A percentile compares a stretch with the other conserved stretches of the same genome.
phyloP scores from a whole-genome alignment of 2,888 invertebrate species.

The Choreutis nemorana region DNA sequence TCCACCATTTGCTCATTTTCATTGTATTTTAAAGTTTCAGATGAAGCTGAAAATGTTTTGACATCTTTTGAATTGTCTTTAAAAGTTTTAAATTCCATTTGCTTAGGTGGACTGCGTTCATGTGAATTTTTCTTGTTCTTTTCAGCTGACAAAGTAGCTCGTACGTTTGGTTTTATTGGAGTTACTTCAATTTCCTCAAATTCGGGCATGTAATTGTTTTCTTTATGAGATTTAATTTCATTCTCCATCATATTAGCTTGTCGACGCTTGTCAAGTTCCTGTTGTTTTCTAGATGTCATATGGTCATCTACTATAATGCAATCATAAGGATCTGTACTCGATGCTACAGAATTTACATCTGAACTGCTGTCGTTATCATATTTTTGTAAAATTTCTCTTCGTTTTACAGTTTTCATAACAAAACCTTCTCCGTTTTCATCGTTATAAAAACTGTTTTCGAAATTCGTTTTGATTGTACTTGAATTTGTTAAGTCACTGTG shows the following conservation, averaged over 20 bases:
- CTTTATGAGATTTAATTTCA: slow-evolving; percentile 48
- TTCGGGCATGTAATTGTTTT: slow-evolving; percentile 54
- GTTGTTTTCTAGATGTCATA: slow-evolving; percentile 61
- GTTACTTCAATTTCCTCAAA: slow-evolving; percentile 61
- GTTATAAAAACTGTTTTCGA: slow-evolving; percentile 73
- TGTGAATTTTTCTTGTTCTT: slow-evolving; percentile 45
- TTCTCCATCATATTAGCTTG: slow-evolving; percentile 42
- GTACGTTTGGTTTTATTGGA: slow-evolving; percentile 54
- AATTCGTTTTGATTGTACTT: slow-evolving; percentile 61
- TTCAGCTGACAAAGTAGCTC: slow-evolving; percentile 48
- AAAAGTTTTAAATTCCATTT: slow-evolving; percentile 61
- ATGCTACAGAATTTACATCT: slow-evolving; percentile 70
- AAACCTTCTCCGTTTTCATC: slow-evolving; percentile 72
- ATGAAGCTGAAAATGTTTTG: slow-evolving; percentile 58
- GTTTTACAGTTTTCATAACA: slow-evolving; percentile 75
- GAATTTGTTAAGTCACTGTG: slow-evolving; percentile 57
- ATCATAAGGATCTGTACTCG: slow-evolving; percentile 78
- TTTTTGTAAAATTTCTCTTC: slow-evolving; percentile 76
- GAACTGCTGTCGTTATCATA: slow-evolving; percentile 73
- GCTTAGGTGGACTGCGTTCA: slow-evolving; percentile 47
- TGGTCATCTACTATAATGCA: slow-evolving; percentile 88
- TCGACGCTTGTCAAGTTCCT: slow-evolving; percentile 53
- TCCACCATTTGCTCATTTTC: slow-evolving; percentile 47
- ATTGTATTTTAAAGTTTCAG: slow-evolving; percentile 58
- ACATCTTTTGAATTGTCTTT: slow-evolving; percentile 59